These are phyloP conservation scores for Procambarus clarkii DNA, from an alignment of 1,140 invertebrate genomes.

Conservation along the genomic window DNA sequence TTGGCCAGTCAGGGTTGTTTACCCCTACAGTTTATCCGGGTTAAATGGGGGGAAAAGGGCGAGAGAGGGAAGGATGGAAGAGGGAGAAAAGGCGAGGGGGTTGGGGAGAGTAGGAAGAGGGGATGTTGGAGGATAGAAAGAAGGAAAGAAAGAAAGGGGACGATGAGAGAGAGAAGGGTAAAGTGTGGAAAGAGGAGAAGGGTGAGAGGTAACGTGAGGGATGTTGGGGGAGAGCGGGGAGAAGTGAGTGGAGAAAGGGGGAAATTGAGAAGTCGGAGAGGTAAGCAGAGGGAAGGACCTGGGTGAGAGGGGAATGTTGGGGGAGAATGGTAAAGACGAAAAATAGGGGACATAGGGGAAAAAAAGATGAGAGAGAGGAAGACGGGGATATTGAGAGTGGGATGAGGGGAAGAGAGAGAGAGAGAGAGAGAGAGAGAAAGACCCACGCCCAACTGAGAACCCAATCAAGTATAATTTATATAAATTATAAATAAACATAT, in stretches of 20 bases:
- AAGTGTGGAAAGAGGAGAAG: not conserved
- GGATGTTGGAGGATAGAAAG: not conserved
- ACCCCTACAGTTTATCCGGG: not conserved
- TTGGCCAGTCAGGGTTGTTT: too few relatives aligned
- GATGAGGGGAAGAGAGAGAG: not conserved
- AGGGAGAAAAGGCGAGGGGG: not conserved
- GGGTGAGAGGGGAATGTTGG: not conserved
- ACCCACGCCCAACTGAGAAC: too few relatives aligned
- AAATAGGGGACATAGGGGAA: not conserved
- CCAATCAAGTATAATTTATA: too few relatives aligned
- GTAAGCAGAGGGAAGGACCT: not conserved
- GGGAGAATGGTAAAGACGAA: conserved; percentile 17
- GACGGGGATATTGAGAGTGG: not conserved
- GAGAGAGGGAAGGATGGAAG: not conserved
- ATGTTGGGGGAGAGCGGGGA: not conserved
- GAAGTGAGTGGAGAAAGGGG: not conserved
- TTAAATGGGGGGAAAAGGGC: not conserved
- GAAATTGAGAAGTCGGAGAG: not conserved
- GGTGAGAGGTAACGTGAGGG: not conserved
- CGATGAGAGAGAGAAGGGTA: not conserved
- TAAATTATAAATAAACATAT: too few relatives aligned
- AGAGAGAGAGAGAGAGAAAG: not conserved
- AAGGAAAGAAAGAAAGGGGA: not conserved
- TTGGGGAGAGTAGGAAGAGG: not conserved
- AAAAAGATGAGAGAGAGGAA: not conserved